A percentile compares a stretch with the other conserved stretches of the same genome.
Evolutionary conservation across 2,888 invertebrate genomes (phyloP).

Genomic region (Neuroscelio doddi): DNA sequence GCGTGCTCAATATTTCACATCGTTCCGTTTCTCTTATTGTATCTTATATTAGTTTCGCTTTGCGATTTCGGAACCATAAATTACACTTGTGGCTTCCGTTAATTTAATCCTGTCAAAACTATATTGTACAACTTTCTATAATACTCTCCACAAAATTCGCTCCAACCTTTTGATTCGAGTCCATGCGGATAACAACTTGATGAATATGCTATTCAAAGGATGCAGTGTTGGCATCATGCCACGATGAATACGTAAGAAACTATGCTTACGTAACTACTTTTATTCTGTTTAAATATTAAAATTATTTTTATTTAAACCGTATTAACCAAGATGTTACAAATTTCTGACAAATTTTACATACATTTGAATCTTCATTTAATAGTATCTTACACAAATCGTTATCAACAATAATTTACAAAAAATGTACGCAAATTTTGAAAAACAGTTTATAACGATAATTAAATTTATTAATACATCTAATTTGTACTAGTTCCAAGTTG

Average conservation of each 20-base stretch:
- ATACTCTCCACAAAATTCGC: constrained; percentile 33
- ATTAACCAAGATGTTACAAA: no score
- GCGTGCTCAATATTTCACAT: constrained; percentile 21
- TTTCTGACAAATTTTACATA: no score
- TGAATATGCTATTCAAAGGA: constrained; percentile 46
- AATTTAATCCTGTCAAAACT: constrained; percentile 39
- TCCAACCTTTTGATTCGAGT: constrained; percentile 41
- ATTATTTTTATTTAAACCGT: no score
- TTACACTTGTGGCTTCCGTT: constrained; percentile 25
- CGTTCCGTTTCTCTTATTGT: constrained; percentile 49
- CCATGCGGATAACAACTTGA: constrained; percentile 46
- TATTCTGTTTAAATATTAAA: no score
- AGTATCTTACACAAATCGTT: no score
- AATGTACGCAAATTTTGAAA: no score
- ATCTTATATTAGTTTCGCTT: constrained; percentile 52
- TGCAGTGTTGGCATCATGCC: constrained; percentile 38
- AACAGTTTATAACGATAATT: no score
- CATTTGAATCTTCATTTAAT: no score
- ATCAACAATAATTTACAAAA: no score
- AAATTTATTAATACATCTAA: no score
- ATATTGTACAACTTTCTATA: constrained; percentile 42
- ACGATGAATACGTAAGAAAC: constrained; percentile 33
- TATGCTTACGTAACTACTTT: no score
- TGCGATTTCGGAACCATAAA: constrained; percentile 32
- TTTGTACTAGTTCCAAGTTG: no score